phyloP scores from a whole-genome alignment of 2,113 vertebrate species.

The Actenoides lindsayi region DNA sequence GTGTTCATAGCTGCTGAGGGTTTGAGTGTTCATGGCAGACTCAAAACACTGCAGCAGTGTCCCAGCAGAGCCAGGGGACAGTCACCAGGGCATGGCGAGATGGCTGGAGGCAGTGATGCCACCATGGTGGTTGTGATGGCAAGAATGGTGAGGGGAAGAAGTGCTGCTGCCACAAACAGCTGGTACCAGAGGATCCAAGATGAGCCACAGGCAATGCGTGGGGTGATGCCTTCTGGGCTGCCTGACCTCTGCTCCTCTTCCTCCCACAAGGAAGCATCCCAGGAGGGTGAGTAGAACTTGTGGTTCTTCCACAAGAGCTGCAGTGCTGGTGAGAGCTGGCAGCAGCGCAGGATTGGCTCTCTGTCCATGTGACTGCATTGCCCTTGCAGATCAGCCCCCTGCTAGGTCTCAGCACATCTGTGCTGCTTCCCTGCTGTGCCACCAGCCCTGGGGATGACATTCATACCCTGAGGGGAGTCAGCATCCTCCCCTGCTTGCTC shows the following conservation, averaged over 20 bases:
- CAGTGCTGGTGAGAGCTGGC: not conserved
- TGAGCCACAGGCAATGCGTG: not conserved
- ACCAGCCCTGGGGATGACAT: not conserved
- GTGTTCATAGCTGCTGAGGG: not conserved
- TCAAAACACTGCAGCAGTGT: not conserved
- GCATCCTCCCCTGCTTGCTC: not conserved
- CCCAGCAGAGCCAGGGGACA: not conserved
- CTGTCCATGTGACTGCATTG: not conserved
- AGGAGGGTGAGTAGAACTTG: not conserved
- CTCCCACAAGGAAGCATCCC: not conserved
- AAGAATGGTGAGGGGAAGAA: not conserved
- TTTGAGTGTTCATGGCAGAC: not conserved
- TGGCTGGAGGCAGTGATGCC: not conserved
- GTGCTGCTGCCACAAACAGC: not conserved
- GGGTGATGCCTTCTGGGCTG: not conserved
- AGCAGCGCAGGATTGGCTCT: accelerated
- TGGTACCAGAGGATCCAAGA: not conserved
- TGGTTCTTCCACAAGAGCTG: not conserved
- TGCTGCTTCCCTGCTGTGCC: not conserved
- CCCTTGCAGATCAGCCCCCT: not conserved
- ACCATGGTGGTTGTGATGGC: not conserved
- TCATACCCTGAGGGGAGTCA: not conserved
- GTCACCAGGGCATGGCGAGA: not conserved
- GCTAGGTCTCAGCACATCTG: not conserved
- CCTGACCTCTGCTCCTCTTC: not conserved